Evolutionary conservation across 1,140 invertebrate species (phyloP).

Genomic region (Agrypnia vestita): DNA sequence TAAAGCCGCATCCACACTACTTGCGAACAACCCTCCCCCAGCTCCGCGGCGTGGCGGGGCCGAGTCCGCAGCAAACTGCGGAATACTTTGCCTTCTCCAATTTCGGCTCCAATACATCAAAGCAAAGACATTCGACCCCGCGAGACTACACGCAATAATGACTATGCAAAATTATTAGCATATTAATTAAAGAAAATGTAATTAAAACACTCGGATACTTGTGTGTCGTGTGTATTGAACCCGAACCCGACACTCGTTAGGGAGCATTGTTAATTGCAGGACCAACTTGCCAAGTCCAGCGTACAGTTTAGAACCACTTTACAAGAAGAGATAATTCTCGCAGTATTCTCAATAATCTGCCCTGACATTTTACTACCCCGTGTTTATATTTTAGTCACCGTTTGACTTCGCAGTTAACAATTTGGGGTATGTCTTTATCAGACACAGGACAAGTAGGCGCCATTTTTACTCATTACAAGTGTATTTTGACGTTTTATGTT

Average conservation of each 20-base stretch:
- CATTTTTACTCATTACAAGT: slow-evolving; percentile 1
- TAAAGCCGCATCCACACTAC: no score
- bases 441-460: slow-evolving; percentile 3
- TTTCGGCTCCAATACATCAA: slow-evolving; percentile 66
- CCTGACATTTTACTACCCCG: background rate
- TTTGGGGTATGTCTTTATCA: slow-evolving; percentile 11
- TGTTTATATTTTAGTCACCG: background rate
- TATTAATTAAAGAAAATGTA: slow-evolving; percentile 71
- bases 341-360: background rate
- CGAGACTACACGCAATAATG: slow-evolving; percentile 72
- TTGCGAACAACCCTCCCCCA: background rate
- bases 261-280: slow-evolving; percentile 47
- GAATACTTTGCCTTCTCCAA: slow-evolving; percentile 49
- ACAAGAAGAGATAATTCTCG: background rate
- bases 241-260: slow-evolving; percentile 59
- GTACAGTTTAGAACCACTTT: background rate
- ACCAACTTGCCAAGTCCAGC: background rate
- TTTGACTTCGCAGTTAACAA: background rate
- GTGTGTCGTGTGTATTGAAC: slow-evolving; percentile 47
- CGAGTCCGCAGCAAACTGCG: background rate
- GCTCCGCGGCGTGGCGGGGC: background rate
- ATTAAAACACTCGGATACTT: slow-evolving; percentile 57
- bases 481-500: slow-evolving; percentile 35
- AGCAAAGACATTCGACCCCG: slow-evolving; percentile 68
- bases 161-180: slow-evolving; percentile 74